These are phyloP conservation scores for Oxyura jamaicensis DNA, from an alignment of 2,113 vertebrate genomes.

Conservation along the genomic window DNA sequence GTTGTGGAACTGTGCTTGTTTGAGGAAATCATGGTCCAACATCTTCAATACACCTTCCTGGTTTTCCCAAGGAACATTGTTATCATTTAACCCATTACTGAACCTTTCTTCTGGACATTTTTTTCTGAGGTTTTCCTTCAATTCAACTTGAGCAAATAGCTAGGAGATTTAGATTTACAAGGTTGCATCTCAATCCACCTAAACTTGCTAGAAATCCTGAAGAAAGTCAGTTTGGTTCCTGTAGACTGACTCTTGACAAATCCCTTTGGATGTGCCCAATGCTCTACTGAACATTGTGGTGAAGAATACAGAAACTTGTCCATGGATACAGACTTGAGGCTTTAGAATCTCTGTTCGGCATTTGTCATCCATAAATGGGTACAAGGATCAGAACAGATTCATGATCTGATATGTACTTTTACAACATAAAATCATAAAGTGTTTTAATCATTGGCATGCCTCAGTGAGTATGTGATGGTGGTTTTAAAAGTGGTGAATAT, in stretches of 20 bases:
- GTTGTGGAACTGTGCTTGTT: not conserved
- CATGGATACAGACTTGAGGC: not conserved
- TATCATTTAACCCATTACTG: not conserved
- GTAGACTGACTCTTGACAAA: not conserved
- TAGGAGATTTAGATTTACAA: not conserved
- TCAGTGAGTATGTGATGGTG: not conserved
- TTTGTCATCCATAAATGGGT: not conserved
- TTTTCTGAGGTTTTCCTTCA: not conserved
- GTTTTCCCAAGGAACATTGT: not conserved
- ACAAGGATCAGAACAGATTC: not conserved
- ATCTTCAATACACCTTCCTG: not conserved
- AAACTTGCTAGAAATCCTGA: not conserved
- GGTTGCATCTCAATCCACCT: not conserved
- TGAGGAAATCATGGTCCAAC: not conserved
- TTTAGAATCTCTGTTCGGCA: not conserved
- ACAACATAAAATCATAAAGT: not conserved
- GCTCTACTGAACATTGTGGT: not conserved
- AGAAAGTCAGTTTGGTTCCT: not conserved
- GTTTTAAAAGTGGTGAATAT: not conserved
- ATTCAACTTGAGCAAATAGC: not conserved
- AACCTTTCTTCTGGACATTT: not conserved
- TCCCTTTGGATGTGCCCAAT: not conserved
- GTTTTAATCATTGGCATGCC: not conserved
- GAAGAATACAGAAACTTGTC: not conserved
- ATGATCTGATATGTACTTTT: not conserved